Evolutionary conservation across 2,113 vertebrate genomes (phyloP), one percentile per base, ranked within the genome.

Genomic region (Odontesthes bonariensis): DNA sequence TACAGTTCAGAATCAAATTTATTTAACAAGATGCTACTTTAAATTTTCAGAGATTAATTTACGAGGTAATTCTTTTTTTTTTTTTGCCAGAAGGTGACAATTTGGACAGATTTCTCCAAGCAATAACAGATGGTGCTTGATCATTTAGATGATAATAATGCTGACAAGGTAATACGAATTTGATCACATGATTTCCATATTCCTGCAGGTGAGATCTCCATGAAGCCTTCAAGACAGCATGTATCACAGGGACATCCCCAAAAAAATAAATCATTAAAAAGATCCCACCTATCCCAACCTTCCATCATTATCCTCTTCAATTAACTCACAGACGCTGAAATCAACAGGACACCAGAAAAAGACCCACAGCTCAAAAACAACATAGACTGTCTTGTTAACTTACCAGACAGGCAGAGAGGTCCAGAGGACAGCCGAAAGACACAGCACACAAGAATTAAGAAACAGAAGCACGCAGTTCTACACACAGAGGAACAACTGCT

Each of bases 341-440:
- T 58, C 54, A 75, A 51, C n/a, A 70, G 20, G 54, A n/a, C 56
- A 66, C 68, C 69, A 72, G 63, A 85, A 67, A 73, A 0, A 63
- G 70, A 81, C 64, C 69, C 19, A 75, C 31, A 46, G 44, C 71
- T 90, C 55, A 81, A 85, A 74, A 16, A 88, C 54, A 38, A 87
- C 63, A 86, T 72, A 19, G 20, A 84, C 53, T 47, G 44, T 67
- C 73, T 76, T 20, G 31, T 84, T 51, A 66, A 94, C 94, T 95
- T 92, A 95, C 94, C 94, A 81, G 73, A 81, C 14, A 85, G 66
- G 85, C 49, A 83, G 75, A 89, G 86, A 82, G 63, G 75, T 93
- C 93, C 94, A 89, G 74, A 93, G 88, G 89, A 92, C 74, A 91
- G 94, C 92, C 86, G 68, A 90, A 62, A 88, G 91, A 91, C 77